Evolutionary conservation across 2,888 invertebrate genomes (phyloP).

Genomic region (Trichopoda pennipes): DNA sequence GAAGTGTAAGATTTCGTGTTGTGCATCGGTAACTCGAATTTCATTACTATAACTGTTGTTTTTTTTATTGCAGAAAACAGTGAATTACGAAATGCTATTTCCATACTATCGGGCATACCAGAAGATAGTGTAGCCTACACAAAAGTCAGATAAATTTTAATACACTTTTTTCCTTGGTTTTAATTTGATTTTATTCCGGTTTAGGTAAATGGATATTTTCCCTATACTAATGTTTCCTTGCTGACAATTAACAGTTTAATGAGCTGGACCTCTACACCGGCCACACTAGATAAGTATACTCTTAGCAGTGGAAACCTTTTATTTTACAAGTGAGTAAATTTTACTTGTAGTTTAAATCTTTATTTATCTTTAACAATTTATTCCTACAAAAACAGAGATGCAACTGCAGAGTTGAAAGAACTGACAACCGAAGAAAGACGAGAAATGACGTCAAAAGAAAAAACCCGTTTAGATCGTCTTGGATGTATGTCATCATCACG

Average conservation of each 20-base stretch:
- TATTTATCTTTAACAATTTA: not conserved
- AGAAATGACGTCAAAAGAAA: constrained; percentile 84
- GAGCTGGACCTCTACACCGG: constrained; percentile 84
- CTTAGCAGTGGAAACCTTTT: constrained; percentile 84
- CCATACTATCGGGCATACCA: constrained; percentile 83
- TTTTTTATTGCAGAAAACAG: constrained; percentile 77
- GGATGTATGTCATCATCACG: constrained; percentile 78
- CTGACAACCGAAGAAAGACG: constrained; percentile 84
- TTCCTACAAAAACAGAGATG: constrained; percentile 82
- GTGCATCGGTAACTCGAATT: too few species aligned
- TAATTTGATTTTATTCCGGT: constrained; percentile 2
- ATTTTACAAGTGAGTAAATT: constrained; percentile 84
- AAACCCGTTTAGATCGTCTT: constrained; percentile 82
- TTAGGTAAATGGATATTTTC: constrained; percentile 82
- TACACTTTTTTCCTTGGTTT: not conserved
- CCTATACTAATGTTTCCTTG: constrained; percentile 84
- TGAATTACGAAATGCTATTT: constrained; percentile 82
- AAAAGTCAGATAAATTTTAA: constrained; percentile 77
- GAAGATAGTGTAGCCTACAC: constrained; percentile 85
- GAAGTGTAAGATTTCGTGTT: too few species aligned
- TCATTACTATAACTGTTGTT: not conserved
- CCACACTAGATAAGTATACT: constrained; percentile 83
- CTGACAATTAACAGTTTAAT: constrained; percentile 84
- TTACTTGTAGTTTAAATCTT: not conserved
- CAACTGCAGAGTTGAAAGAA: constrained; percentile 83